Evolutionary conservation across 2,888 invertebrate species (phyloP), one percentile per base, ranked within the genome.

Genomic region (Noctua fimbriata): DNA sequence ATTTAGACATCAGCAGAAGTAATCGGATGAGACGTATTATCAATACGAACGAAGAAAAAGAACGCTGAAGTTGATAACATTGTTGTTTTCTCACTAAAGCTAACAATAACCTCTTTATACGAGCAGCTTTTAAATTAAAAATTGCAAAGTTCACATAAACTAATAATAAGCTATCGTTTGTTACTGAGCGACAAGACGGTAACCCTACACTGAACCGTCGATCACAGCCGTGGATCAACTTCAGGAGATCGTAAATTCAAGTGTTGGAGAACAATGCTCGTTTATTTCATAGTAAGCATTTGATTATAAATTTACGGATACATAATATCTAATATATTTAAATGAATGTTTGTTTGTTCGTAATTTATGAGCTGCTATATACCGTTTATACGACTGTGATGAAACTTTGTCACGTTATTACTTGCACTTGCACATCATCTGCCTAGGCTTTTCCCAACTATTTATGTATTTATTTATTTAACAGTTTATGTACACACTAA

Each of bases 131-230:
- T 47, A 52, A 12, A 32, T 76, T 55, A 41, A 69, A 47, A 65
- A 69, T 36, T 69, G 52, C 69, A 21, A 21, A n/a, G 47, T 7
- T 10, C 6, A 16, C 52, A 80, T 14, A 32, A 76, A 21, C 3
- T 75, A 12, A 32, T 18, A 24, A 63, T 76, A 82, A 75, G 28
- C 55, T 28, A 47, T 69, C 24, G 16, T 14, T 36, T 44, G 14
- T 74, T 60, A 67, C 80, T 24, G 41, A 55, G 5, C 14, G 32
- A 14, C 58, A 49, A n/a, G n/a, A 21, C 36, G 32, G 81, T 65
- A 75, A 81, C 36, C 28, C 69, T 69, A 82, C 76, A 69, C 80
- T 16, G 3, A 47, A 21, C 32, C 28, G 52, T 82, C 69, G 28
- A 63, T 73, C 49, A 65, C 41, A 76, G 24, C 60, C 44, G 76